Evolutionary conservation across 2,888 invertebrate genomes (phyloP), one percentile per base, ranked within the genome.

Genomic region (Argynnis bischoffii): DNA sequence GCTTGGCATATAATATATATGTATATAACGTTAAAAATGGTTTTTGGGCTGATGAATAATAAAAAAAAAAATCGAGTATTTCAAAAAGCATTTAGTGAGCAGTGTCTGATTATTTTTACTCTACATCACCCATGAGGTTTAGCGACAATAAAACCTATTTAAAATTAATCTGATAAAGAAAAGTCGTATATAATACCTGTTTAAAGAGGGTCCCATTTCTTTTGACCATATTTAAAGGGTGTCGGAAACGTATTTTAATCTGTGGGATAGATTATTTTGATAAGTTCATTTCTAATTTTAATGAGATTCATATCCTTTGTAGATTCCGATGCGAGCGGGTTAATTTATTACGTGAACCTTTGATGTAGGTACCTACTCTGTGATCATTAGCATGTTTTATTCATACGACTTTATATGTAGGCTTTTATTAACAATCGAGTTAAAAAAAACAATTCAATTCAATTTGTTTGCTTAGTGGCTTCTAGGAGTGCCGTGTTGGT

Each of bases 151-250:
- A 74, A 77, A 75, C 73, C 69, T 77, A 77, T 79, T 79, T 79
- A 75, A 79, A 79, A 79, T 68, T 80, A 77, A 83, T 83, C 82
- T 75, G 81, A 83, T 82, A 79, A 74, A 76, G 75, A 75, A 72
- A 76, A 35, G 74, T 71, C 69, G 75, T 66, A 75, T 72, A 76
- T 76, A 78, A 78, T 78, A 71, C 71, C 53, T 72, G 76, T 78
- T 75, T 78, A 79, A 82, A 82, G 79, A 83, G 81, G 83, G 82
- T 81, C 75, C 57, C 64, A 65, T 66, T 74, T 74, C 74, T 72
- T 75, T 72, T 65, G 70, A 47, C 55, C 66, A 69, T 69, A 71
- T 71, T 67, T 71, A 66, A 69, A 55, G 69, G 57, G 71, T 66
- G 72, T 69, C 72, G 71, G 72, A 70, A 74, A 66, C 69, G 69